Percentiles rank a stretch among this genome's conserved stretches.
These are phyloP conservation scores for Chironomus riparius DNA, from an alignment of 2,888 invertebrate species.

Conservation along the genomic window DNA sequence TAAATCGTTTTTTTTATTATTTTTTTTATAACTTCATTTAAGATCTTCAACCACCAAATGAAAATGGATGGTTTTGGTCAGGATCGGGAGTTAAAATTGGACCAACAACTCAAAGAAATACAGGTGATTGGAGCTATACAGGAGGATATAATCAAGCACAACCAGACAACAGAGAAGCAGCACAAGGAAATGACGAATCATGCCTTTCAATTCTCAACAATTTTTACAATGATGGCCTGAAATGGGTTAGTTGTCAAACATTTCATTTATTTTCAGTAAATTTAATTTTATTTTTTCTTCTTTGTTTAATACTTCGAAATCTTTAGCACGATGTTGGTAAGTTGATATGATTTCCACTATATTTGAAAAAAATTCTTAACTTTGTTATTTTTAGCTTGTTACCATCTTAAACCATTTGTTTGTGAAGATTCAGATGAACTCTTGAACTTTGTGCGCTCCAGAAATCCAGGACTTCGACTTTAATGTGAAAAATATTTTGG, in stretches of 20 bases:
- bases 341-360: too few relatives aligned
- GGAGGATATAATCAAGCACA: conserved; percentile 81
- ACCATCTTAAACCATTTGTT: conserved; percentile 78
- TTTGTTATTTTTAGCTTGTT: conserved; percentile 49
- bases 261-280: background rate
- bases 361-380: too few relatives aligned
- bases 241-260: conserved; percentile 49
- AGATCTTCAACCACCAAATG: conserved; percentile 74
- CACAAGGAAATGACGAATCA: conserved; percentile 86
- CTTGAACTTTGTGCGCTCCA: conserved; percentile 80
- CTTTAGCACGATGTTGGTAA: conserved; percentile 56
- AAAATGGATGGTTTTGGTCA: conserved; percentile 91
- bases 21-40: background rate
- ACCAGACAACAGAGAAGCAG: conserved; percentile 84
- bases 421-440: conserved; percentile 88
- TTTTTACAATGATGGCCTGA: conserved; percentile 81
- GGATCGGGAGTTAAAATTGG: conserved; percentile 88
- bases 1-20: too few relatives aligned
- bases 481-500: conserved; percentile 39
- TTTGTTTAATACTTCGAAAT: background rate
- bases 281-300: background rate
- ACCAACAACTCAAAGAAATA: conserved; percentile 76
- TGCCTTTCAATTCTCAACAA: conserved; percentile 83
- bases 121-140: conserved; percentile 83
- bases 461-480: conserved; percentile 76